phyloP scores from a whole-genome alignment of 2,797 vertebrate species.

The Enteromius fasciolatus region DNA sequence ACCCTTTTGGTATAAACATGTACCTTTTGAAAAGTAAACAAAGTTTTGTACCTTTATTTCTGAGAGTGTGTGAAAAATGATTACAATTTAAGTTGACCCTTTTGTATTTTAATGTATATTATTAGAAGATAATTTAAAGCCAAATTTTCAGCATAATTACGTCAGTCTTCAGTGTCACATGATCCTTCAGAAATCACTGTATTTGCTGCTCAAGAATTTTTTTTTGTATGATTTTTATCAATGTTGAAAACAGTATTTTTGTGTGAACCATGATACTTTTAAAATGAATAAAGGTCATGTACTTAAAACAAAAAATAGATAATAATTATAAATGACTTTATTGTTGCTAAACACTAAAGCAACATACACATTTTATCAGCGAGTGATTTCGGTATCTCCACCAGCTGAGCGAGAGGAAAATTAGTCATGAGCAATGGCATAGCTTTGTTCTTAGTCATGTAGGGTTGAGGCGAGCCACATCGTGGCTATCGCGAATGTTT shows the following conservation, averaged over 20 bases:
- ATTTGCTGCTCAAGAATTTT: background rate
- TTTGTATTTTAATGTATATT: background rate
- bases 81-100: background rate
- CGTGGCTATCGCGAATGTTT: slow-evolving; percentile 22
- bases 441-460: slow-evolving; percentile 25
- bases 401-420: slow-evolving; percentile 12
- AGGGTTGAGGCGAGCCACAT: background rate
- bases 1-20: too few relatives aligned
- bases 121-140: background rate
- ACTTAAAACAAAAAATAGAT: background rate
- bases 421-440: slow-evolving; percentile 20
- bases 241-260: background rate
- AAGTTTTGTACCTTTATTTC: too few relatives aligned
- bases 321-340: background rate
- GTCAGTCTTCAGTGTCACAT: background rate
- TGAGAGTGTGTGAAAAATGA: background rate
- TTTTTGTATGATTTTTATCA: background rate
- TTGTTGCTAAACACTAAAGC: background rate
- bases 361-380: background rate
- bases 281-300: background rate
- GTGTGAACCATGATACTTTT: background rate
- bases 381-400: slow-evolving; percentile 5
- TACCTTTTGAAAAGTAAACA: too few relatives aligned
- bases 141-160: background rate
- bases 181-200: background rate